Percentiles rank a stretch among this genome's conserved stretches.
Conservation (phyloP, 1,140 invertebrate genomes). For the Tigriopus japonicus region DNA sequence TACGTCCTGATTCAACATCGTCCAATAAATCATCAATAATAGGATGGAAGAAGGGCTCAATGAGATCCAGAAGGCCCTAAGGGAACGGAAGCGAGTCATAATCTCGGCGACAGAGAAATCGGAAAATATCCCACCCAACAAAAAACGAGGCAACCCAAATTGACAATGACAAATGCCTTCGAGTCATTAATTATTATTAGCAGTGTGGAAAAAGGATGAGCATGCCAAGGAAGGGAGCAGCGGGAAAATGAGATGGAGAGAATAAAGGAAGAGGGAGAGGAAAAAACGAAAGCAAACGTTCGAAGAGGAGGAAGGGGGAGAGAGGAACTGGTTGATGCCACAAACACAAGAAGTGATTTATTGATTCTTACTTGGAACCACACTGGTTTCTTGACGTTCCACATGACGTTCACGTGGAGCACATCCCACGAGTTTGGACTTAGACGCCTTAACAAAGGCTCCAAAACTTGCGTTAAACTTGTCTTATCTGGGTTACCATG, state of each 20-base stretch:
- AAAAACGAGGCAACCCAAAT: too few relatives aligned
- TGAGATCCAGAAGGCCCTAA: slow-evolving; percentile 2
- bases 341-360: background rate
- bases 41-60: slow-evolving; percentile 5
- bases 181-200: too few relatives aligned
- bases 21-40: slow-evolving; percentile 10
- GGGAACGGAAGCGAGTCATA: background rate
- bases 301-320: too few relatives aligned
- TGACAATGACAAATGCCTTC: too few relatives aligned
- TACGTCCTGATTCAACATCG: slow-evolving; percentile 5
- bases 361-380: slow-evolving; percentile 5
- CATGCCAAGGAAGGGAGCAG: too few relatives aligned
- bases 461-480: background rate
- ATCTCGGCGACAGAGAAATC: too few relatives aligned
- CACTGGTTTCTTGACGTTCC: slow-evolving; percentile 8
- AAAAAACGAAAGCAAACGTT: too few relatives aligned
- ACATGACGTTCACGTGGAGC: background rate
- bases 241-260: too few relatives aligned
- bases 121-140: too few relatives aligned
- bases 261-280: too few relatives aligned
- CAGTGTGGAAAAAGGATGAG: too few relatives aligned
- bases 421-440: background rate
- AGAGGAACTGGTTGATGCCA: background rate
- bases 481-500: slow-evolving; percentile 1
- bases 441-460: background rate